Evolutionary conservation across 1,140 invertebrate genomes (phyloP), one percentile per base, ranked within the genome.

Genomic region (Drosophila littoralis): DNA sequence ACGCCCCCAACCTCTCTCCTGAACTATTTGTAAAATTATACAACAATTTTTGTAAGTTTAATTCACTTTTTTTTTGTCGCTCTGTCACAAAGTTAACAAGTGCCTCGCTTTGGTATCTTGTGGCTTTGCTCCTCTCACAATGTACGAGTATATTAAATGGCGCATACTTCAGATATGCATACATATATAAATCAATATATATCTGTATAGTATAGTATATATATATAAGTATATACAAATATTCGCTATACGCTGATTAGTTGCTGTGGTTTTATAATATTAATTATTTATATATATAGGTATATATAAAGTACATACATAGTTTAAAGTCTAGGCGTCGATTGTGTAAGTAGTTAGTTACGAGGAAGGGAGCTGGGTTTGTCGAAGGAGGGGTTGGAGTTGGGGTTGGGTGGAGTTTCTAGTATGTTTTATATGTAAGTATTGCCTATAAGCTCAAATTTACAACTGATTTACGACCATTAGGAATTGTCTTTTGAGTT

Each of bases 371-470:
- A 2, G 38, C 38, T 28, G 22, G 9, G 12, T n/a, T n/a, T n/a
- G n/a, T n/a, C n/a, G n/a, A n/a, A n/a, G n/a, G 38, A 40, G 38
- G 1, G 38, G 38, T 10, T 10, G 38, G 10, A 8, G 6, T 13
- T 42, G 40, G 42, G 22, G 22, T 42, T 7, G 3, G 38, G 33
- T 17, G 17, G 33, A 32, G 36, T 54, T 40, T 58, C 63, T 73
- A 75, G 40, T 74, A 66, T 57, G 55, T 50, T 69, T 51, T 46
- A 59, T 46, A 46, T 33, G 40, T 58, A 58, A 58, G 57, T 59
- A 84, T 83, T 89, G 85, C 80, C 84, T 89, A 89, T 89, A 89
- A 89, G 84, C 84, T 89, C 84, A 89, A 89, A 89, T 89, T 89
- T 89, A 83, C 84, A 89, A 89, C 84, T 89, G 84, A 89, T 89